Percentiles rank a stretch among this genome's conserved stretches.
Conservation (phyloP, 2,888 invertebrate genomes). For the Ophioninae sp. region DNA sequence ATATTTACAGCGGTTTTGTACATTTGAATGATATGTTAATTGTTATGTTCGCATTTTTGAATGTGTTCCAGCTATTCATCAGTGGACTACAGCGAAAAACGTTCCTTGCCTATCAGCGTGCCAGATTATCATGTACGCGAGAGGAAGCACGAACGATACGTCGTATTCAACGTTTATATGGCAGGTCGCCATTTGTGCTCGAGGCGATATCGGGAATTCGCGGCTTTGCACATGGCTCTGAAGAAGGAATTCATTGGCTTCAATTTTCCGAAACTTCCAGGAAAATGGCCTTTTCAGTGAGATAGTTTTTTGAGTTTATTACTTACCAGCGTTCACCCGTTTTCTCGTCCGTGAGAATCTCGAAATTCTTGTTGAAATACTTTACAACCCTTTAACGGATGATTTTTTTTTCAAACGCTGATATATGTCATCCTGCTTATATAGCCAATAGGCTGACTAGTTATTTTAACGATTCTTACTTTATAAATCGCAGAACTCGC, state of each 20-base stretch:
- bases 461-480: too few relatives aligned
- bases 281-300: slow-evolving; percentile 97
- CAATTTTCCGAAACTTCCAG: slow-evolving; percentile 98
- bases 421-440: too few relatives aligned
- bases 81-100: slow-evolving; percentile 96
- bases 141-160: slow-evolving; percentile 93
- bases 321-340: too few relatives aligned
- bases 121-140: slow-evolving; percentile 97
- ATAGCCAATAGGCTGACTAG: too few relatives aligned
- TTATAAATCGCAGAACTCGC: too few relatives aligned
- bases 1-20: not conserved
- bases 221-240: slow-evolving; percentile 92
- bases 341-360: too few relatives aligned
- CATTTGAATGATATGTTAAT: not conserved
- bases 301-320: slow-evolving; percentile 62
- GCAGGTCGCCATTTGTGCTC: slow-evolving; percentile 99
- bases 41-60: not conserved
- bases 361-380: too few relatives aligned
- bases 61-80: slow-evolving; percentile 85
- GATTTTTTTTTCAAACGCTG: too few relatives aligned
- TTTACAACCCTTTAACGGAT: too few relatives aligned
- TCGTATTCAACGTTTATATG: slow-evolving; percentile 99
- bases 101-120: slow-evolving; percentile 93
- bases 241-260: slow-evolving; percentile 97
- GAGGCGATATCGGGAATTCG: slow-evolving; percentile 96